Conservation (phyloP, 2,888 invertebrate genomes). For the Rhamphomyia laevipes region DNA sequence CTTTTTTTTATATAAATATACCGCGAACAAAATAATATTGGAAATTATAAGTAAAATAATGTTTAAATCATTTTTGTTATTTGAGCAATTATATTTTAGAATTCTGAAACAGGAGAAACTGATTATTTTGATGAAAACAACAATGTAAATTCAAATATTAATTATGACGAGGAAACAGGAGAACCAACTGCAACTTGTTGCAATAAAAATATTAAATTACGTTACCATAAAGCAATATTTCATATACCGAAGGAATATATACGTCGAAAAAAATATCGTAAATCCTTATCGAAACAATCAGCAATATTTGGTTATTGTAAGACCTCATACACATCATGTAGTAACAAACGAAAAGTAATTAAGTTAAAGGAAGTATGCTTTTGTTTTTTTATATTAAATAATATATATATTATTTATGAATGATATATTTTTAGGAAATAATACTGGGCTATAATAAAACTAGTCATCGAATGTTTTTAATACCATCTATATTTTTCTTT, state of each 20-base stretch:
- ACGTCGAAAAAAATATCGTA: conserved; percentile 7
- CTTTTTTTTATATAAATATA: no score
- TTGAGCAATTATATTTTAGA: conserved; percentile 17
- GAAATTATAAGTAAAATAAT: no score
- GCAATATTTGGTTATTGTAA: no score
- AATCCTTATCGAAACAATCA: no score
- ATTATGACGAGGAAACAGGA: conserved; percentile 34
- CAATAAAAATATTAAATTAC: conserved; percentile 26
- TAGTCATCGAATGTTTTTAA: conserved; percentile 43
- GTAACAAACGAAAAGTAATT: no score
- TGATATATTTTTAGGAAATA: conserved; percentile 25
- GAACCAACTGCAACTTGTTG: conserved; percentile 22
- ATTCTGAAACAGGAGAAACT: conserved; percentile 34
- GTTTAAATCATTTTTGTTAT: no score
- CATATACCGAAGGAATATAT: conserved; percentile 31
- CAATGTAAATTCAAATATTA: conserved; percentile 18
- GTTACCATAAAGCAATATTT: conserved; percentile 31
- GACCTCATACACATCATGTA: no score
- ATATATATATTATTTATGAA: neutral
- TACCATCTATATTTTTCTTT: conserved; percentile 48
- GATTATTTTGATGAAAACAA: conserved; percentile 21
- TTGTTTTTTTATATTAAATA: no score
- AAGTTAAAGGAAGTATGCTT: no score
- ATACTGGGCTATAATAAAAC: conserved; percentile 33
- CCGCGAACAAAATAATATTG: no score